Evolutionary conservation across 2,888 invertebrate genomes (phyloP), one percentile per base, ranked within the genome.

Genomic region (Torymus auratus): DNA sequence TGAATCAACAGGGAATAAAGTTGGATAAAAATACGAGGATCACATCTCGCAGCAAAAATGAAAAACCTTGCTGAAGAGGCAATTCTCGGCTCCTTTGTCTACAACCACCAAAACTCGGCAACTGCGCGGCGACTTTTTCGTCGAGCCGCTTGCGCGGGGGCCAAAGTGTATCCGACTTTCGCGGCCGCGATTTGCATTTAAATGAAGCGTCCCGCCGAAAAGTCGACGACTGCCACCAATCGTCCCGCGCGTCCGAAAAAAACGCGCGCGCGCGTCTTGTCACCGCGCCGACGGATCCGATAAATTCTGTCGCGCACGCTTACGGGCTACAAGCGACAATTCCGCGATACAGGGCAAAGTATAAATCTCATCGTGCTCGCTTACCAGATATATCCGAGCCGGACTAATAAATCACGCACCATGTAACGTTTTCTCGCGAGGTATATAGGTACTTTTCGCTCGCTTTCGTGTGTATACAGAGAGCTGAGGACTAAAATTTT

Each of bases 111-210:
- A 7, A 41, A 41, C 41, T 41, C 41, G 41, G 41, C 41, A 41
- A 41, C 41, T 41, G 20, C 60, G 7, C 62, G 61, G 52, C 7
- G 68, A 60, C 55, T 62, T 69, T 76, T 52, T 62, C 72, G 77
- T 77, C 75, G 80, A 61, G 64, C n/a, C 67, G 41, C 7, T 62
- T 69, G 71, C 79, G 72, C 79, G 72, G 72, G 80, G 71, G 41
- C 58, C 65, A 28, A 10, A 23, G 53, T 78, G 69, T 55, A 41
- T 56, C 23, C 69, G 20, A 81, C 53, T 83, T 83, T 81, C 74
- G 61, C 78, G 71, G 60, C 15, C 23, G 65, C 71, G 80, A 86
- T 86, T 86, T 86, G 85, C 85, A 86, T 86, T 85, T 85, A 85
- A 86, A 86, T 84, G 84, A 85, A 84, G 65, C 83, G 74, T 79